phyloP scores from a whole-genome alignment of 2,888 invertebrate species.

The Congeria kusceri region DNA sequence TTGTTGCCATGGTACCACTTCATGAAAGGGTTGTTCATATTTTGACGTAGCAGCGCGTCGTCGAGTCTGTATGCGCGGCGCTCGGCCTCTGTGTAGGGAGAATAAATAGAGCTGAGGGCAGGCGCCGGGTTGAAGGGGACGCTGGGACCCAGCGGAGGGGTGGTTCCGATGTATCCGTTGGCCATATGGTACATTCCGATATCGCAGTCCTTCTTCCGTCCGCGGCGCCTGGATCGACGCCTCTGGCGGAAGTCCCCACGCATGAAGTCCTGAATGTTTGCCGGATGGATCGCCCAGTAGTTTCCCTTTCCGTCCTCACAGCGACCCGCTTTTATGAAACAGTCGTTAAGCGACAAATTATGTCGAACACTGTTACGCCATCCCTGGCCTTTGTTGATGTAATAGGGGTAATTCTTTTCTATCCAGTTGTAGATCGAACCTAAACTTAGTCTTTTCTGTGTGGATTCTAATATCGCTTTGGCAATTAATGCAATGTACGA shows the following conservation, averaged over 20 bases:
- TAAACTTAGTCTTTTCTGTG: constrained; percentile 81
- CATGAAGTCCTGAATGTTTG: constrained; percentile 82
- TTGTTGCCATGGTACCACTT: constrained; percentile 80
- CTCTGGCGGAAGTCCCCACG: constrained; percentile 83
- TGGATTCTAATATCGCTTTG: constrained; percentile 82
- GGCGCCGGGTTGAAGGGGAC: constrained; percentile 72
- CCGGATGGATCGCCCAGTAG: constrained; percentile 84
- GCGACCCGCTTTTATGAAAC: constrained; percentile 82
- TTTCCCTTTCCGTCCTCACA: constrained; percentile 83
- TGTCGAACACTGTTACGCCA: constrained; percentile 84
- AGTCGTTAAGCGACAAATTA: constrained; percentile 84
- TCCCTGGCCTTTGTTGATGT: constrained; percentile 81
- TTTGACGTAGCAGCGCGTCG: constrained; percentile 80
- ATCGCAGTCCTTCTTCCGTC: constrained; percentile 80
- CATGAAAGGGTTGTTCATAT: constrained; percentile 81
- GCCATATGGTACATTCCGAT: constrained; percentile 77
- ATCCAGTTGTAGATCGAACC: constrained; percentile 85
- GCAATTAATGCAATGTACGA: constrained; percentile 84
- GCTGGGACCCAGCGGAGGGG: constrained; percentile 64
- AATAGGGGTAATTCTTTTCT: constrained; percentile 83
- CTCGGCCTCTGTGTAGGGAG: constrained; percentile 81
- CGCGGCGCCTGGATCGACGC: constrained; percentile 76
- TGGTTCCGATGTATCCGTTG: constrained; percentile 71
- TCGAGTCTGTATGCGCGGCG: constrained; percentile 80
- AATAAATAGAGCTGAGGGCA: constrained; percentile 76